These are phyloP conservation scores for Chaetodon auriga DNA, from an alignment of 2,113 vertebrate genomes.

Conservation along the genomic window DNA sequence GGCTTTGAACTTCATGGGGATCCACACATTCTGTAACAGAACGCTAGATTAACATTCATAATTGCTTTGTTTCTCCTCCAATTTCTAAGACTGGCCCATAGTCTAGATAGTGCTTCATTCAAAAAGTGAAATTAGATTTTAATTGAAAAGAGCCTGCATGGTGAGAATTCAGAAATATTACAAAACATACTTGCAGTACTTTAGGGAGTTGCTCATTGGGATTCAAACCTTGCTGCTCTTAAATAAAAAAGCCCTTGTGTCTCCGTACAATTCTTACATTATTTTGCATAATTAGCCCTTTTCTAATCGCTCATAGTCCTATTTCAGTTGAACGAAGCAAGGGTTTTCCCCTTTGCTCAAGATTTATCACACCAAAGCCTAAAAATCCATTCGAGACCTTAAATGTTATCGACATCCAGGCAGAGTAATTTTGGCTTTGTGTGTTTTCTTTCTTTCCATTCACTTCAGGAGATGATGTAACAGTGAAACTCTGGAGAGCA, in stretches of 20 bases:
- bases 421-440: conserved; percentile 59
- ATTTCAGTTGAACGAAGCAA: conserved; percentile 48
- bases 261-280: conserved; percentile 42
- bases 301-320: conserved; percentile 32
- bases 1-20: neutral
- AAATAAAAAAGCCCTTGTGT: conserved; percentile 51
- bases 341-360: conserved; percentile 39
- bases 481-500: conserved; percentile 54
- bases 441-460: conserved; percentile 48
- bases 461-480: conserved; percentile 63
- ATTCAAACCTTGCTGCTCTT: conserved; percentile 46
- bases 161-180: conserved; percentile 19
- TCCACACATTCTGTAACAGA: neutral
- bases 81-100: neutral
- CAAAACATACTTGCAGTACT: conserved; percentile 9
- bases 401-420: conserved; percentile 54
- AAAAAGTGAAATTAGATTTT: conserved; percentile 4
- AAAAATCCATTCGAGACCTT: conserved; percentile 54
- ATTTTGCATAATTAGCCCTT: conserved; percentile 50
- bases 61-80: neutral
- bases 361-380: conserved; percentile 56
- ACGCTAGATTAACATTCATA: neutral
- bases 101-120: neutral
- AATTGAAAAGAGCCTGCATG: conserved; percentile 6
- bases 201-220: conserved; percentile 29